Evolutionary conservation across 2,113 vertebrate species (phyloP).

Genomic region (rat (Rattus norvegicus)): GRCr8 NC_086020.1:192003501-192004000

Average conservation of each 20-base stretch:
- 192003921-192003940: conserved; percentile 69
- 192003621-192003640: background rate
- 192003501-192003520: background rate
- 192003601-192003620: background rate
- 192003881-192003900: conserved; percentile 72
- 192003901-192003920: conserved; percentile 65
- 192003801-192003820: conserved; percentile 32
- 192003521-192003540: background rate
- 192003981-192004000: conserved; percentile 76
- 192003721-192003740: background rate
- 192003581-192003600: background rate
- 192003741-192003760: background rate
- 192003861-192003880: conserved; percentile 76
- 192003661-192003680: background rate
- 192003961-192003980: conserved; percentile 73
- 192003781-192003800: conserved; percentile 9
- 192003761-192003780: background rate
- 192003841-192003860: conserved; percentile 79
- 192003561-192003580: background rate
- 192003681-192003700: background rate
- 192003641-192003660: background rate
- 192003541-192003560: background rate
- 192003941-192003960: conserved; percentile 63
- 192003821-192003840: conserved; percentile 55
- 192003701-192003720: background rate